Base-by-base conservation (phyloP, 2,888 invertebrate genomes). In the Mesorhabditis spiculigera region DNA sequence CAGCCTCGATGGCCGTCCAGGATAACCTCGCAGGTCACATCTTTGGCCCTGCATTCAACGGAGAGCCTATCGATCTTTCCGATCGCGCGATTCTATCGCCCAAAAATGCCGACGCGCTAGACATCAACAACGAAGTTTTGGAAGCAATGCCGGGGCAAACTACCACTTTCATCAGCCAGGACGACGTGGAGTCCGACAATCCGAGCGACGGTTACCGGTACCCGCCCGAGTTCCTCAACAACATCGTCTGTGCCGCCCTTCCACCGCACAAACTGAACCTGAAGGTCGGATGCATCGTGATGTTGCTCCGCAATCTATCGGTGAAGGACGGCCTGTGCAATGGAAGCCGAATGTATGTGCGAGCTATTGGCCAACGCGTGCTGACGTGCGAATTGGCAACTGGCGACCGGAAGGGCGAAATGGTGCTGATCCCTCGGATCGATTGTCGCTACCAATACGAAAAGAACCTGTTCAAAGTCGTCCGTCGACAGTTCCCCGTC, bases 41-140 rank as follows among this genome's bases (percentile, higher is more conserved):
- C 0, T 71, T 73, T 41, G 67, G 66, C 10, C 67, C 63, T 3
- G 43, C 45, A 10, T 61, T 68, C 5, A n/a, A 63, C 3, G 43
- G 41, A 13, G 65, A 66, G 58, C 2, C 44, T 0, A 43, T 66
- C 44, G 43, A 62, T 4, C 45, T 68, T 8, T 10, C 61, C 13
- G 28, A 71, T 5, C 8, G 68, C 13, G 68, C 71, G 0, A 73
- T 73, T n/a, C 67, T 73, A 1, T 41, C 67, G 16, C 68, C 73
- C 5, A 61, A 68, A 5, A 73, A 71, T 41, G 67, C 58, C 13
- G 62, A 73, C 28, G 68, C 65, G 4, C n/a, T 2, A 8, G 13
- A 67, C n/a, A 43, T 73, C n/a, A 73, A 73, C 50, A 66, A 58
- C 42, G 1, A 65, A 0, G 45, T 73, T 16, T 62, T 73, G 5